Percentiles rank a stretch among this genome's conserved stretches.
These are phyloP conservation scores for Varanus salvator DNA, from an alignment of 2,113 vertebrate species.

Conservation along the genomic window DNA sequence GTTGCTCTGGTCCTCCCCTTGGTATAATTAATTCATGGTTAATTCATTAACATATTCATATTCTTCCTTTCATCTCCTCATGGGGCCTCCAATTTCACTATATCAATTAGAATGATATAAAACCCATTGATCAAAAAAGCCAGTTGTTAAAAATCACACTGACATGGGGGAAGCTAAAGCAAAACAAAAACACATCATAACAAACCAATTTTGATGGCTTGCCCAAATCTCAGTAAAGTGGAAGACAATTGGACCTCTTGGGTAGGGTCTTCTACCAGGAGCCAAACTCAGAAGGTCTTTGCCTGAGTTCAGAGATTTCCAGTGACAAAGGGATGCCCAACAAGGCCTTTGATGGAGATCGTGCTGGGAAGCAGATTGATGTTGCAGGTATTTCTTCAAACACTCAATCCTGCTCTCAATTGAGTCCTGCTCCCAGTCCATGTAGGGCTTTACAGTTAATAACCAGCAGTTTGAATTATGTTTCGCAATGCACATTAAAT, in stretches of 20 bases:
- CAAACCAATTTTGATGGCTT: not conserved
- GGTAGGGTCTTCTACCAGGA: too few relatives aligned
- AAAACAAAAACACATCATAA: not conserved
- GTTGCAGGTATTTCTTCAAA: too few relatives aligned
- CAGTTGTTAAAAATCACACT: not conserved
- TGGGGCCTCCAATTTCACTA: not conserved
- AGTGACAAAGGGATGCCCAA: too few relatives aligned
- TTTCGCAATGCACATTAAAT: too few relatives aligned
- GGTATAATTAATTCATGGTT: not conserved
- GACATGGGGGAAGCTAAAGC: not conserved
- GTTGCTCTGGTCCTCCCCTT: not conserved
- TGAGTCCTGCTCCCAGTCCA: too few relatives aligned
- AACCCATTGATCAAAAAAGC: not conserved
- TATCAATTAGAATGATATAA: not conserved
- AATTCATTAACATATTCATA: not conserved
- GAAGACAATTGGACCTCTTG: not conserved
- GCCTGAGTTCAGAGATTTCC: too few relatives aligned
- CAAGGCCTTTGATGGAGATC: too few relatives aligned
- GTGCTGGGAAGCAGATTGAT: too few relatives aligned
- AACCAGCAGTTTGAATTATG: too few relatives aligned
- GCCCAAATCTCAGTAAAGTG: not conserved
- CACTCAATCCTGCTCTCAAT: too few relatives aligned
- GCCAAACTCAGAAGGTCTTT: too few relatives aligned
- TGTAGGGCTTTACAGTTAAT: too few relatives aligned
- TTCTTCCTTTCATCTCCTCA: not conserved